A percentile compares a stretch with the other conserved stretches of the same genome.
Conservation (phyloP, 2,113 vertebrate genomes). For the Carettochelys insculpta region DNA sequence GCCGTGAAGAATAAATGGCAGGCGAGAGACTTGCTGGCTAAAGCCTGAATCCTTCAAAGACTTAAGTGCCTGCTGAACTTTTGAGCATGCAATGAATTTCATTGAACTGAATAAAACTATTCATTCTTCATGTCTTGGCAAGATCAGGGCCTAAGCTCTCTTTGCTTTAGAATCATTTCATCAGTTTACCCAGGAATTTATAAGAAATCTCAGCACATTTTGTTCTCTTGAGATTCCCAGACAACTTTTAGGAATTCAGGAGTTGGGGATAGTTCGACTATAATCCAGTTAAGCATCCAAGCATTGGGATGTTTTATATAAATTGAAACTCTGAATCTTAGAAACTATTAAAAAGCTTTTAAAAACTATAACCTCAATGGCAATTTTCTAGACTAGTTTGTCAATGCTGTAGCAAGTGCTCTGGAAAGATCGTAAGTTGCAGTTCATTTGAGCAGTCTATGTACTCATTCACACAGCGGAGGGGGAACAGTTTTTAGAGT, state of each 20-base stretch:
- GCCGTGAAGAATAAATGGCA: neutral
- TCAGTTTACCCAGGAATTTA: neutral
- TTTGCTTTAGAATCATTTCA: neutral
- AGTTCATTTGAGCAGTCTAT: neutral
- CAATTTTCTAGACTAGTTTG: rapidly evolving
- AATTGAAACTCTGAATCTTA: neutral
- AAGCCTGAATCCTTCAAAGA: neutral
- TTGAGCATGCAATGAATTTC: neutral
- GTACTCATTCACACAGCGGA: neutral
- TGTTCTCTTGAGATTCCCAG: neutral
- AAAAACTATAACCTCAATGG: rapidly evolving
- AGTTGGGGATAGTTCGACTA: neutral
- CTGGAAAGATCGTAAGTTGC: rapidly evolving
- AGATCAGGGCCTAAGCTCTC: neutral
- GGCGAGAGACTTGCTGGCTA: neutral
- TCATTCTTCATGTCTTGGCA: neutral
- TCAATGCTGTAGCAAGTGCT: rapidly evolving
- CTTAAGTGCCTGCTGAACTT: neutral
- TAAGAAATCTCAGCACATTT: neutral
- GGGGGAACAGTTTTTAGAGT: too few species aligned
- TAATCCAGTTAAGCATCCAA: neutral
- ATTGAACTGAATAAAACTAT: neutral
- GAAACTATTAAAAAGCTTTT: neutral
- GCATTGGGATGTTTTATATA: neutral
- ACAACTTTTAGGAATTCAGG: neutral